These are phyloP conservation scores for Megaceryle torquata DNA, from an alignment of 2,113 vertebrate species.

Conservation along the genomic window DNA sequence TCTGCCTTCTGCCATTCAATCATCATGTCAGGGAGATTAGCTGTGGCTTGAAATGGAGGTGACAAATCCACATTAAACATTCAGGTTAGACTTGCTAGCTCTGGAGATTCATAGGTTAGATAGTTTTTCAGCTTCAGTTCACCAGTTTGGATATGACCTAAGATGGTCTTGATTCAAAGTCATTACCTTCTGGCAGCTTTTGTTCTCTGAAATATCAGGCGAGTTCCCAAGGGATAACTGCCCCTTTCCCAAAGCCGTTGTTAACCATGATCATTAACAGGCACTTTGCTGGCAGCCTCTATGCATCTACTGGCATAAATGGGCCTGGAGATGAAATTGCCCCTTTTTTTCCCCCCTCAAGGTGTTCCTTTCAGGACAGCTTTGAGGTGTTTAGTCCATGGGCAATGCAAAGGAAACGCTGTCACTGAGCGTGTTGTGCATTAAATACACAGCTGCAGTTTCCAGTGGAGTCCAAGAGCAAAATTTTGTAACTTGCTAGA, in stretches of 20 bases:
- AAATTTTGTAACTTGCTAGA: neutral
- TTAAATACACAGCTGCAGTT: neutral
- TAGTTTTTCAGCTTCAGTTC: slow-evolving; percentile 5
- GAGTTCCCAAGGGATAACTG: neutral
- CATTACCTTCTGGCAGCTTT: neutral
- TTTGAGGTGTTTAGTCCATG: neutral
- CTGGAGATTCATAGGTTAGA: neutral
- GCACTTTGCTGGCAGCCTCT: neutral
- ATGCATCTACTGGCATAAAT: neutral
- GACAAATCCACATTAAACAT: neutral
- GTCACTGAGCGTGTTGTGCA: neutral
- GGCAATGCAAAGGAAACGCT: neutral
- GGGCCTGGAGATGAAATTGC: neutral
- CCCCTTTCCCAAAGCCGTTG: neutral
- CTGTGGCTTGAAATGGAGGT: neutral
- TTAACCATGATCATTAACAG: neutral
- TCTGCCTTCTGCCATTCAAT: neutral
- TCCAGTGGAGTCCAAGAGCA: neutral
- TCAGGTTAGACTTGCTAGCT: neutral
- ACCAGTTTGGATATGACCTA: neutral
- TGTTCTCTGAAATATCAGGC: neutral
- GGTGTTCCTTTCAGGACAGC: neutral
- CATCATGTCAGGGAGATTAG: neutral
- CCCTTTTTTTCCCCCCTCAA: neutral
- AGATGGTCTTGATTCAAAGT: neutral